These are phyloP conservation scores for Hydropsyche tenuis DNA, from an alignment of 1,140 invertebrate species.

Conservation along the genomic window DNA sequence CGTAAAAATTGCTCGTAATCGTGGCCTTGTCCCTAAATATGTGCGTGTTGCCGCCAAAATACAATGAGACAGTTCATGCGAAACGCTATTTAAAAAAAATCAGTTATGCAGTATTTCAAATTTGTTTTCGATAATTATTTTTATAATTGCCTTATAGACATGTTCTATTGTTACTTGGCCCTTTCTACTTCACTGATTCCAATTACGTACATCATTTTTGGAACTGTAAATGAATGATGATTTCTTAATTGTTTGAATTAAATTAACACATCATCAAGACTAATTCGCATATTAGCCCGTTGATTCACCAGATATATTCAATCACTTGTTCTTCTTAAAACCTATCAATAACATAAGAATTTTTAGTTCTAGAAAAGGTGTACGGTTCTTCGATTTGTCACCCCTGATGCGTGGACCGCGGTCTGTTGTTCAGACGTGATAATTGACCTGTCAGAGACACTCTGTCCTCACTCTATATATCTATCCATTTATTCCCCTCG, in stretches of 20 bases:
- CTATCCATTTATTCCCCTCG: too few species aligned
- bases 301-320: too few species aligned
- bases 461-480: not conserved
- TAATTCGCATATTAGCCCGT: too few species aligned
- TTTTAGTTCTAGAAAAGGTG: not conserved
- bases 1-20: conserved; percentile 1
- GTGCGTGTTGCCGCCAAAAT: conserved; percentile 9
- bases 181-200: too few species aligned
- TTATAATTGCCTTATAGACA: too few species aligned
- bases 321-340: too few species aligned
- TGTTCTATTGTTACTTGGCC: too few species aligned
- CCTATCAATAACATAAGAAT: not conserved
- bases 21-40: conserved; percentile 14
- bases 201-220: too few species aligned
- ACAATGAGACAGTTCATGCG: conserved; percentile 1
- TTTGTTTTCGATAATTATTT: too few species aligned
- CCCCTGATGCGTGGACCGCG: not conserved
- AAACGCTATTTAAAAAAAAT: not conserved
- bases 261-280: too few species aligned
- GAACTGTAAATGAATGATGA: too few species aligned
- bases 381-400: not conserved
- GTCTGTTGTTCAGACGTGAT: conserved; percentile 30
- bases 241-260: too few species aligned
- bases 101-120: not conserved
- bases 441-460: conserved; percentile 35